Conservation (phyloP, 1,140 invertebrate genomes). For the Drosophila triauraria region DNA sequence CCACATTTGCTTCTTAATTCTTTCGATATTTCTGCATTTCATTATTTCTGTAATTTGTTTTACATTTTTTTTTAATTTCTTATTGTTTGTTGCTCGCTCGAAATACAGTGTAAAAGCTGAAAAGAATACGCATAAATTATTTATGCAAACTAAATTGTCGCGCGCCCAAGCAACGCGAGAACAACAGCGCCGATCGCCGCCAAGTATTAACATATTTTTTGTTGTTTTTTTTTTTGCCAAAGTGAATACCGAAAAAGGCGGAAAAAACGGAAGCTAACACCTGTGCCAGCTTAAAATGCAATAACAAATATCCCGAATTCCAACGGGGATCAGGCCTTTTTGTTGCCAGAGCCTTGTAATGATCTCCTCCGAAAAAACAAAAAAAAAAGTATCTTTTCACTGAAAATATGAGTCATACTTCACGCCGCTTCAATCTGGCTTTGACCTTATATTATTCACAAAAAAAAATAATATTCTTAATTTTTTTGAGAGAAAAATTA, state of each 20-base stretch:
- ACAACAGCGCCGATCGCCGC: conserved; percentile 11
- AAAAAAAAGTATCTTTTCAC: background rate
- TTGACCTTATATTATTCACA: background rate
- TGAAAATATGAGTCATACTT: conserved; percentile 5
- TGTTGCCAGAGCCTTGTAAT: background rate
- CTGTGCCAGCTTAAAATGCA: conserved; percentile 10
- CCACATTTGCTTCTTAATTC: conserved; percentile 33
- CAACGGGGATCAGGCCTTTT: conserved; percentile 1
- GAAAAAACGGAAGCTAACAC: conserved; percentile 26
- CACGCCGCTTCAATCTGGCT: no score
- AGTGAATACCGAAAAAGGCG: background rate
- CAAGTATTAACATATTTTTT: conserved; percentile 10
- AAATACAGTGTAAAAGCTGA: conserved; percentile 14
- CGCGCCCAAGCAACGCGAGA: conserved; percentile 11
- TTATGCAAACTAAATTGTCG: conserved; percentile 53
- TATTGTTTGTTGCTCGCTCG: background rate
- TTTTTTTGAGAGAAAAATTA: background rate
- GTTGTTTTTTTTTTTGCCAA: conserved; percentile 1
- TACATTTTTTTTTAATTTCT: conserved; percentile 6
- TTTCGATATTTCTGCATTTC: conserved; percentile 1
- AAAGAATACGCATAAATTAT: conserved; percentile 52
- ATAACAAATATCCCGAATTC: conserved; percentile 20
- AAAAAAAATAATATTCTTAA: background rate
- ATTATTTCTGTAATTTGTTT: background rate
- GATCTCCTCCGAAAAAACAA: background rate